Evolutionary conservation across 53 echinoderm and acorn worm species (phyloP).

Genomic region (Holothuria scabra): DNA sequence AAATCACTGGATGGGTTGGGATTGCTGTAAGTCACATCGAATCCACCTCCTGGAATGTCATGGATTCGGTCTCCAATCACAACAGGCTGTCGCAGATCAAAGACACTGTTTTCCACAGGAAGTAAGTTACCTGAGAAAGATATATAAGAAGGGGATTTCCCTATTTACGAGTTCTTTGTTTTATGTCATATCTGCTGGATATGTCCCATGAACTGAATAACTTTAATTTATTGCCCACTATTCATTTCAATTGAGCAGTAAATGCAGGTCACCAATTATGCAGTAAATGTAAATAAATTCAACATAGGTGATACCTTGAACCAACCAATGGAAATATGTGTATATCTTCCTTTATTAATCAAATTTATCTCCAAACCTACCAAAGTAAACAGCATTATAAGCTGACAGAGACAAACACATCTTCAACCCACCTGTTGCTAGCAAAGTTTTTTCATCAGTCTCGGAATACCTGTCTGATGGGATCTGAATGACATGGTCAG

Average conservation of each 20-base stretch:
- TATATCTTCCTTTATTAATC: no score
- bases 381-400: no score
- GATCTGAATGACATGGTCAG: constrained; percentile 22
- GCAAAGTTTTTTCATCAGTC: constrained; percentile 20
- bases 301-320: no score
- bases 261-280: no score
- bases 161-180: background rate
- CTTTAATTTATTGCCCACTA: no score
- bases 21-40: constrained; percentile 79
- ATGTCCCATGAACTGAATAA: background rate
- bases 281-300: no score
- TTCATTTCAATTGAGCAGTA: no score
- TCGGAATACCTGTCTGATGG: constrained; percentile 1
- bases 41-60: constrained; percentile 79
- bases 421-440: constrained; percentile 1
- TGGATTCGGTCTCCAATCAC: constrained; percentile 66
- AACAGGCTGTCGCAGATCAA: constrained; percentile 73
- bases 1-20: constrained; percentile 51
- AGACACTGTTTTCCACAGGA: constrained; percentile 71
- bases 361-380: no score
- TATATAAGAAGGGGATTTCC: background rate
- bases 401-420: no score
- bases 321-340: background rate
- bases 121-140: constrained; percentile 62
- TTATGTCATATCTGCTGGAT: background rate